Conservation (phyloP, 2,888 invertebrate genomes). For the Drosophila hamatofila region DNA sequence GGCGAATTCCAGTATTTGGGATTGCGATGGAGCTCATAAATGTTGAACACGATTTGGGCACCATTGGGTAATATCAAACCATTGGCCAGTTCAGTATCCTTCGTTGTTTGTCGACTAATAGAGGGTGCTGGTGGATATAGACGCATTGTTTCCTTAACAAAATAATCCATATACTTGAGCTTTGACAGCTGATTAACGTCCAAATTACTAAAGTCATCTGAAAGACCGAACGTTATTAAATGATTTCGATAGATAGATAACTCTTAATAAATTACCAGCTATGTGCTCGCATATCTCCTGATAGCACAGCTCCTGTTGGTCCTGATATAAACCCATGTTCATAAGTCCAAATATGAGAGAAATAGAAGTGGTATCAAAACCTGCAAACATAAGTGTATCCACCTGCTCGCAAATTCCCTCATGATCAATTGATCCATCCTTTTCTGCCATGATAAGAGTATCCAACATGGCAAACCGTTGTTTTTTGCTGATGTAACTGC, state of each 20-base stretch:
- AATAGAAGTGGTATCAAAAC: constrained; percentile 78
- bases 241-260: too few relatives aligned
- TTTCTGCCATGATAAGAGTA: constrained; percentile 72
- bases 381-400: constrained; percentile 88
- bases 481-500: constrained; percentile 64
- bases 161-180: constrained; percentile 65
- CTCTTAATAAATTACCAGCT: too few relatives aligned
- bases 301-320: constrained; percentile 74
- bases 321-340: constrained; percentile 71
- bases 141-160: constrained; percentile 80
- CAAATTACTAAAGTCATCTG: constrained; percentile 65
- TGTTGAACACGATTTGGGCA: constrained; percentile 64
- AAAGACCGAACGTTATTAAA: too few relatives aligned
- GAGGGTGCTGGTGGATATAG: constrained; percentile 88
- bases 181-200: constrained; percentile 53
- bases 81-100: constrained; percentile 75
- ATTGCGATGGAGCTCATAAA: constrained; percentile 78
- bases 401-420: constrained; percentile 89
- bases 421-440: constrained; percentile 77
- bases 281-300: constrained; percentile 71
- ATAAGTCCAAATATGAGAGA: constrained; percentile 74
- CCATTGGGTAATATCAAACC: constrained; percentile 74
- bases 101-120: constrained; percentile 86
- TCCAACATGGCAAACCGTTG: constrained; percentile 80
- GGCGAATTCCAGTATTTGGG: constrained; percentile 75